Evolutionary conservation across 2,113 vertebrate genomes (phyloP).

Genomic region (Eudorcas thomsonii): DNA sequence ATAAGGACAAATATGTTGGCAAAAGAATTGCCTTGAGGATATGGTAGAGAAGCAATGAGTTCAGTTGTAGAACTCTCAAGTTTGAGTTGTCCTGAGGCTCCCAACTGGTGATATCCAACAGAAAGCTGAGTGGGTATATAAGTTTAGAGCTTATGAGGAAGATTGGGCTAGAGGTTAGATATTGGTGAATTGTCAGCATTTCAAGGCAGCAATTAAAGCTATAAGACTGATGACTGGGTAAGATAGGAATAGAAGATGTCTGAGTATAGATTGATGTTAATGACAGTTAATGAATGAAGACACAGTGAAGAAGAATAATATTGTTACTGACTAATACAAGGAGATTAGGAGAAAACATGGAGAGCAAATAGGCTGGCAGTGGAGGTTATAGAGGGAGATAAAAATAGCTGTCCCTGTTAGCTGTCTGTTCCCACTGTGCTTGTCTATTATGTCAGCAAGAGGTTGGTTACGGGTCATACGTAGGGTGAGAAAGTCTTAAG

Average conservation of each 20-base stretch:
- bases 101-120: background rate
- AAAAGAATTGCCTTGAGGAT: background rate
- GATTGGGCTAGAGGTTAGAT: background rate
- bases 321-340: background rate
- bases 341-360: background rate
- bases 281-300: background rate
- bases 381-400: background rate
- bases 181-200: background rate
- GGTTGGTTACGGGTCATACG: accelerated
- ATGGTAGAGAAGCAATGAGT: background rate
- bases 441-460: too few relatives aligned
- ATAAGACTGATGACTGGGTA: background rate
- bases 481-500: background rate
- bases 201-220: background rate
- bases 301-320: background rate
- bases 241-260: background rate
- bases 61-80: background rate
- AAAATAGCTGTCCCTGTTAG: accelerated
- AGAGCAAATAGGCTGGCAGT: background rate
- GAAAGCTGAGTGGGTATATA: background rate
- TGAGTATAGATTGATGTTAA: background rate
- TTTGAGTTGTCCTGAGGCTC: background rate
- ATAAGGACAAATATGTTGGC: background rate
- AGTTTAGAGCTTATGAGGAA: background rate
- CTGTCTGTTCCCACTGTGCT: background rate